Conservation (phyloP, 2,113 vertebrate species). For the Dendrocopos noguchii region DNA sequence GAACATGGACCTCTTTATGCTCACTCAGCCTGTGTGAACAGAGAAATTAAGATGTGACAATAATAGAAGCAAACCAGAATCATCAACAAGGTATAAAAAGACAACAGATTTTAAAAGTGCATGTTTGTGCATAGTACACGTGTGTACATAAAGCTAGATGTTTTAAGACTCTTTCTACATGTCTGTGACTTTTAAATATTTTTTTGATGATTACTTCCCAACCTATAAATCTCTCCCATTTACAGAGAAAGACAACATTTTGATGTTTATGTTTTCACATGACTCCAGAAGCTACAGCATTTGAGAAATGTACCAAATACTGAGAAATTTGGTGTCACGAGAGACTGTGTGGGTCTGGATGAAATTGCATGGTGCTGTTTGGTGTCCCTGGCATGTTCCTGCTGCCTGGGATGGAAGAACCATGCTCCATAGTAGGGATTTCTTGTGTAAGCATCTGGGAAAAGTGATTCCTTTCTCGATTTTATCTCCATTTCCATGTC, state of each 20-base stretch:
- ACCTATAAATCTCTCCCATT: neutral
- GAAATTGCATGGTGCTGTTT: neutral
- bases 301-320: neutral
- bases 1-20: neutral
- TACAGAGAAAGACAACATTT: neutral
- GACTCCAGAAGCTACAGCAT: neutral
- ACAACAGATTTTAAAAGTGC: neutral
- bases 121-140: neutral
- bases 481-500: neutral
- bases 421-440: neutral
- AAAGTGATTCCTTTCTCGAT: neutral
- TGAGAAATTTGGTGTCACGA: neutral
- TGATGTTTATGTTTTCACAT: neutral
- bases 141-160: neutral
- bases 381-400: neutral
- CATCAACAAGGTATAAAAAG: neutral
- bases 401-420: fast-evolving
- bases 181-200: neutral
- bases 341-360: neutral
- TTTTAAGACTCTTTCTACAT: neutral
- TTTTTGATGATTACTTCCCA: neutral
- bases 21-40: neutral
- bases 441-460: neutral
- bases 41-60: neutral
- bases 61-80: neutral